Conservation (phyloP, 2,797 vertebrate species). For the Takifugu rubripes region DNA sequence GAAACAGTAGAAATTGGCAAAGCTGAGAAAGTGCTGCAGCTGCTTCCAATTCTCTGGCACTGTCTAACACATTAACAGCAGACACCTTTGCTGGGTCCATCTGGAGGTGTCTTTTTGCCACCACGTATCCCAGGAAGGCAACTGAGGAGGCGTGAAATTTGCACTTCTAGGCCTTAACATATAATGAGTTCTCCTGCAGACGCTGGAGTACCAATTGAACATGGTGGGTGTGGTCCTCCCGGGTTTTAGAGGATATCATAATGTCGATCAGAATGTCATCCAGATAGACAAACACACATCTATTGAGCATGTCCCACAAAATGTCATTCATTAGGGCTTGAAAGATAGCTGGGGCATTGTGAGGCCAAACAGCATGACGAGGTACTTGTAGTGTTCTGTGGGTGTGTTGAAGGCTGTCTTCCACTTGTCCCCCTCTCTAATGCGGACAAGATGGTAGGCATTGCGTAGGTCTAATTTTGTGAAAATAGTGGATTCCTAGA, state of each 20-base stretch:
- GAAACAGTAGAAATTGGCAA: background rate
- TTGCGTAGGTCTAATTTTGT: too few relatives aligned
- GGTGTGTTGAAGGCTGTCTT: too few relatives aligned
- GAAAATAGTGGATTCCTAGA: too few relatives aligned
- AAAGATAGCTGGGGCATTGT: background rate
- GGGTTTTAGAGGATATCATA: background rate
- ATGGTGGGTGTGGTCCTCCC: background rate
- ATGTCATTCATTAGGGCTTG: background rate
- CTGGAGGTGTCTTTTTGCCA: background rate
- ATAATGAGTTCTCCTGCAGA: background rate
- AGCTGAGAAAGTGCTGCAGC: background rate
- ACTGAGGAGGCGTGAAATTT: background rate
- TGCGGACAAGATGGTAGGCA: background rate
- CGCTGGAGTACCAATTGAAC: background rate
- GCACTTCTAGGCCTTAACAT: background rate
- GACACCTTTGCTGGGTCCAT: background rate
- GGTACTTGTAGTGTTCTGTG: background rate
- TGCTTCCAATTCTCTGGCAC: background rate
- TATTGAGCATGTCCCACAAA: background rate
- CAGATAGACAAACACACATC: background rate
- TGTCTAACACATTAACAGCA: background rate
- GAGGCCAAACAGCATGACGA: background rate
- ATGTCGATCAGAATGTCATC: background rate
- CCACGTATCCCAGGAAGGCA: background rate
- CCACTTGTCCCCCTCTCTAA: background rate